phyloP scores from a whole-genome alignment of 2,797 vertebrate species.

The Urophycis tenuis region DNA sequence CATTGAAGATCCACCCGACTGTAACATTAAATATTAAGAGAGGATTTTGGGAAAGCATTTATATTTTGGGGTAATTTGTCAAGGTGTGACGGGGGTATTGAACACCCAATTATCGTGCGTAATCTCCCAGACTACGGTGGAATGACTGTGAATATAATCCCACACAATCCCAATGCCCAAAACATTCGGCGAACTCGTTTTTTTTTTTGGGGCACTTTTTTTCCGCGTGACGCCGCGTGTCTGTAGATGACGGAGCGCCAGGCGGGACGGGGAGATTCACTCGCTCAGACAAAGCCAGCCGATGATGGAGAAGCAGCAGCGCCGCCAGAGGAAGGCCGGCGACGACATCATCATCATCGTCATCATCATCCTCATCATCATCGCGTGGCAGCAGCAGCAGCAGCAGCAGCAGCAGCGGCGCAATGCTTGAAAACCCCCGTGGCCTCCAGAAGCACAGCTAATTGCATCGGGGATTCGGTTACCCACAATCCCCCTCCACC shows the following conservation, averaged over 20 bases:
- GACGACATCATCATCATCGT: constrained; percentile 27
- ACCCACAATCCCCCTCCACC: constrained; percentile 40
- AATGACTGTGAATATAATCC: not conserved
- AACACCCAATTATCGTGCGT: not conserved
- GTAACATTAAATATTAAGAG: constrained; percentile 21
- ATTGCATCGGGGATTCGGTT: constrained; percentile 75
- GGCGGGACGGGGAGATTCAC: no score
- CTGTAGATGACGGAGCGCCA: no score
- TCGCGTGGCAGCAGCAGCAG: not conserved
- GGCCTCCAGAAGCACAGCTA: constrained; percentile 71
- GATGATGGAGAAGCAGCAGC: not conserved
- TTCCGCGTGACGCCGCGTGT: no score
- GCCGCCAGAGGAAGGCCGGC: not conserved
- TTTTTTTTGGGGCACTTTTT: not conserved
- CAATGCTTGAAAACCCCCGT: constrained; percentile 41
- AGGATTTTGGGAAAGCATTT: constrained; percentile 42
- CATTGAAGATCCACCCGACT: constrained; percentile 34
- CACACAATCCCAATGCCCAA: not conserved
- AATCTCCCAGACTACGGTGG: not conserved
- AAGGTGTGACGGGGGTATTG: constrained; percentile 9
- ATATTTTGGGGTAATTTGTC: constrained; percentile 53
- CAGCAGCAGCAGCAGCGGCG: no score
- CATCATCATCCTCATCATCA: no score
- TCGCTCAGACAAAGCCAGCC: no score
- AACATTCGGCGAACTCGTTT: not conserved